Base-by-base conservation (phyloP, 2,113 vertebrate genomes). In the Girardinichthys multiradiatus region DNA sequence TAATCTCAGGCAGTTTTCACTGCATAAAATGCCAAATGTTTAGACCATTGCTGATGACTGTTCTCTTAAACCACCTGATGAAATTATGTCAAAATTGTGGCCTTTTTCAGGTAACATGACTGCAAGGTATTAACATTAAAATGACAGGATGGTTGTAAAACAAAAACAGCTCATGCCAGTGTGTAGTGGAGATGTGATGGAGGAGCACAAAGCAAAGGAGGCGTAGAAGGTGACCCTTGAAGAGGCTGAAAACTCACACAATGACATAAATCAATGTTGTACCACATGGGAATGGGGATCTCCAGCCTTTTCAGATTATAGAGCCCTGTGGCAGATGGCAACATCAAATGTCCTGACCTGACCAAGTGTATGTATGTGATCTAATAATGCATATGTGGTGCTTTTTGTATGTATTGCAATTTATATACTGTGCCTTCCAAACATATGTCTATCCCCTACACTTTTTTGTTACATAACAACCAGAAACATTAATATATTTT, bases 151-250 rank as follows among this genome's bases (percentile, higher is more conserved):
- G 58, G 86, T 13, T 60, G 72, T 17, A 57, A 78, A 82, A 77
- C 28, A 45, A 83, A 86, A 80, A 71, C 79, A 74, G 82, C 77
- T 70, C 69, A 79, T 82, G 64, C 83, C 74, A 71, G 80, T 76
- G 68, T 66, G 80, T 64, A 62, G 48, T 11, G 24, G 48, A n/a
- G 83, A 68, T 57, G 69, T 35, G 30, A 74, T 64, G 62, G 65
- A 72, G 78, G 79, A 86, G 81, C 83, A 84, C 81, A 86, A 77
- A 79, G 84, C 70, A 79, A 77, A 86, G 79, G 77, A 90, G 76
- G 84, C 83, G 78, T 63, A 77, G 87, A 91, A 93, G 91, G 91
- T 94, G 90, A 94, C 91, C 91, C 91, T 83, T 90, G 84, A 85
- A 89, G 84, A 80, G 86, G 83, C 88, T 90, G 86, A 89, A 88